Conservation (phyloP, 2,888 invertebrate species). For the Antitype chi region DNA sequence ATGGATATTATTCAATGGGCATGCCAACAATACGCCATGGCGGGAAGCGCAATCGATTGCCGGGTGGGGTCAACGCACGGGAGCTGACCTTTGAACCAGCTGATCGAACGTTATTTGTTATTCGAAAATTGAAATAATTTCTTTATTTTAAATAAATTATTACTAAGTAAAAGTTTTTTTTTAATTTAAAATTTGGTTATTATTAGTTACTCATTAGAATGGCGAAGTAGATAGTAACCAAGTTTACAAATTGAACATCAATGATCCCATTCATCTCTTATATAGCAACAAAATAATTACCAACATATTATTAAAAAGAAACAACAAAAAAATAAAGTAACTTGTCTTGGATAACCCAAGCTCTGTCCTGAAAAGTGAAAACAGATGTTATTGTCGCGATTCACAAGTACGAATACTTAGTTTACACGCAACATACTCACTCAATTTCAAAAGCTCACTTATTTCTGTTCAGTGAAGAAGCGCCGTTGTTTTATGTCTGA, state of each 20-base stretch:
- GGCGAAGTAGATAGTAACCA: not conserved
- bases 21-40: constrained; percentile 80
- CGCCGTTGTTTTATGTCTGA: constrained; percentile 66
- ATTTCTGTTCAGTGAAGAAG: constrained; percentile 47
- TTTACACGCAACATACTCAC: constrained; percentile 32
- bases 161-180: not conserved
- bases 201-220: not conserved
- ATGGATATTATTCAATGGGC: constrained; percentile 82
- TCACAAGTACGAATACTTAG: constrained; percentile 35
- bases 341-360: constrained; percentile 35
- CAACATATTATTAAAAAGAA: not conserved
- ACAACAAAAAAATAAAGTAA: constrained; percentile 19
- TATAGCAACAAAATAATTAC: constrained; percentile 11
- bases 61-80: constrained; percentile 85
- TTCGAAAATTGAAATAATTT: constrained; percentile 62
- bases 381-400: constrained; percentile 64
- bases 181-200: not conserved
- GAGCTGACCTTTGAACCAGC: constrained; percentile 90
- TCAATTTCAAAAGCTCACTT: constrained; percentile 55
- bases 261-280: not conserved
- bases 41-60: constrained; percentile 89
- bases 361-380: constrained; percentile 57
- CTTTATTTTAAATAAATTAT: constrained; percentile 27
- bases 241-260: not conserved
- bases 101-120: constrained; percentile 79